Base-by-base conservation (phyloP, 92 coral and sea anemone genomes). In the Desmophyllum pertusum region DNA sequence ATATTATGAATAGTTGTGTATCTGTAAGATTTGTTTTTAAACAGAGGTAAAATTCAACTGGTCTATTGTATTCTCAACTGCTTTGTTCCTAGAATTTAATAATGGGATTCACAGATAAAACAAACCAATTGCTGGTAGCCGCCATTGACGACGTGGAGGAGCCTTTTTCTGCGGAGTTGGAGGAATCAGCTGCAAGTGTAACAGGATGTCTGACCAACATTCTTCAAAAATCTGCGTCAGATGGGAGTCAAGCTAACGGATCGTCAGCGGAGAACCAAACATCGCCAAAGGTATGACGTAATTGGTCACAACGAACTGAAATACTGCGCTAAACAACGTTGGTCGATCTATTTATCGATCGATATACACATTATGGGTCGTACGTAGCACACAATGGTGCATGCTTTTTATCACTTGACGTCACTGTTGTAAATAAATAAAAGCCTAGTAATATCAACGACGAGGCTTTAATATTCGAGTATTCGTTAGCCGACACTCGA, bases 171-270 rank as follows among this genome's bases (percentile, higher is more conserved):
- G 18, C 53, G 7, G 86, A 81, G 27, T 10, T 59, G 8, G 86
- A 81, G 59, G 79, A 81, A 18, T 38, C 86, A 9, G 86, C 86
- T 15, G 11, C 17, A 0, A 62, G 70, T 19, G 46, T 81, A 1
- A 63, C 72, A 31, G 86, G 78, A 10, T 42, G 77, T 40, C 59
- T 81, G 1, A 70, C 40, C 13, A 81, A 81, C 59, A 71, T 81
- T 17, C 70, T 81, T 8, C 59, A 81, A 57, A n/a, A n/a, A n/a
- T 52, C 69, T 19, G 76, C 77, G 3, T 80, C 84, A 6, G 45
- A 15, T 11, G 0, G 45, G 3, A 70, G 78, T 38, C 67, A 70
- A 21, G 74, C 4, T 21, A 39, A 17, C 15, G 76, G 35, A 9
- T 35, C 9, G 1, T 21, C 76, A 71, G 51, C 9, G 53, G 17